Evolutionary conservation across 2,797 vertebrate species (phyloP), one percentile per base, ranked within the genome.

Genomic region (Mastacembelus armatus): DNA sequence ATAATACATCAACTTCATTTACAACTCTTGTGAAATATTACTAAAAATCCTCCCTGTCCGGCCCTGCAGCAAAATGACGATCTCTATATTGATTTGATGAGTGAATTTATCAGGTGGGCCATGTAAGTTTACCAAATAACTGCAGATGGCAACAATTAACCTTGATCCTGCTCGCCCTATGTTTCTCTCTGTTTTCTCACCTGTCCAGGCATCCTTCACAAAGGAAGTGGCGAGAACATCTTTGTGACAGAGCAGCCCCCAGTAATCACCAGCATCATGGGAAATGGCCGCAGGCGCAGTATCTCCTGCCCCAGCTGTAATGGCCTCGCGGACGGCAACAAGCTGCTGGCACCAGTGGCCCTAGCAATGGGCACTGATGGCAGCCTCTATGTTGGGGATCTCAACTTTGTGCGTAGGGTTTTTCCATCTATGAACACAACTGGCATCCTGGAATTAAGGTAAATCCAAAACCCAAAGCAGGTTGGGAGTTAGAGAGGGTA

Each of bases 221-320:
- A 99, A 92, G 98, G 98, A 77, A 98, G 95, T 0, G 98, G 98
- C 27, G 98, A 99, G 89, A 99, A 99, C 89, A 93, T 97, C 86
- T 99, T 99, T 81, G 94, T 99, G 85, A 97, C 96, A 0, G 96
- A 98, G 91, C 98, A 99, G 92, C 98, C 98, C 0, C 95, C 97
- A 26, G 96, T 99, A 77, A 96, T 99, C 89, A 96, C 93, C 56
- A 99, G 98, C 91, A 83, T 98, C 80, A 99, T 99, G 98, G 98
- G 98, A 22, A 99, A 99, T 0, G 98, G 98, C 30, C 95, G 98
- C 7, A 92, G 97, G 8, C 95, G 98, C 65, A 99, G 98, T 80
- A 99, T 99, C 75, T 98, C 98, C 30, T 99, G 98, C 78, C 98
- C 98, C 12, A 99, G 98, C 92, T 99, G 98, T 84, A 99, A 99